phyloP scores from a whole-genome alignment of 2,888 invertebrate genomes.

The Chromoteleia sp. region DNA sequence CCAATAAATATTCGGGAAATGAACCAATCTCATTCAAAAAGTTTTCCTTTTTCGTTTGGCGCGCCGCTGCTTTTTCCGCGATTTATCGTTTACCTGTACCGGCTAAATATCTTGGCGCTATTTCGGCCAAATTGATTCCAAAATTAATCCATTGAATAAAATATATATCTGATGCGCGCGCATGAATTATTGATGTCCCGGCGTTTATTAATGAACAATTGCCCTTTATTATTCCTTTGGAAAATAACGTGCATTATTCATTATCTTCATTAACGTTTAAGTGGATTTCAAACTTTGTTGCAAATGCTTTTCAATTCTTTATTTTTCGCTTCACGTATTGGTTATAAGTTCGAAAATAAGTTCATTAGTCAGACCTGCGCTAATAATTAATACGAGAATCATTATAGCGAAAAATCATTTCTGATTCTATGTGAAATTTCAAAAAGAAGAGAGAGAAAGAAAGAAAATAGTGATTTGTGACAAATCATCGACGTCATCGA shows the following conservation, averaged over 20 bases:
- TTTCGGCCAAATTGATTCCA: constrained; percentile 33
- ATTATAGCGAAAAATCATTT: no score
- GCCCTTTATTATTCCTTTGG: constrained; percentile 34
- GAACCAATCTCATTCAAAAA: constrained; percentile 60
- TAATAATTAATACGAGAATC: no score
- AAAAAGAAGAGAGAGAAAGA: no score
- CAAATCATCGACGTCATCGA: no score
- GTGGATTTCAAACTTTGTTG: constrained; percentile 4
- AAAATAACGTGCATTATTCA: constrained; percentile 29
- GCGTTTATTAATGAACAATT: constrained; percentile 37
- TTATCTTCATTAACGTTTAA: constrained; percentile 23
- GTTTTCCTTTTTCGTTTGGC: constrained; percentile 51
- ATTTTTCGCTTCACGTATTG: not conserved
- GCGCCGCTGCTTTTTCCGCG: constrained; percentile 28
- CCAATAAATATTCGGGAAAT: constrained; percentile 63
- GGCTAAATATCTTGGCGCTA: constrained; percentile 40
- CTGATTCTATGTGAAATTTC: no score
- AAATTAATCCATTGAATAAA: constrained; percentile 42
- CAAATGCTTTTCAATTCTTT: constrained; percentile 6
- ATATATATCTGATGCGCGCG: constrained; percentile 24
- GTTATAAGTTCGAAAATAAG: constrained; percentile 1
- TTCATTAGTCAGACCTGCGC: constrained; percentile 9
- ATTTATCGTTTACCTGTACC: constrained; percentile 40
- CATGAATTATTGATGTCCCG: constrained; percentile 36
- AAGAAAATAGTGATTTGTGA: no score